phyloP scores from a whole-genome alignment of 2,797 vertebrate genomes.

The Aldrovandia affinis region DNA sequence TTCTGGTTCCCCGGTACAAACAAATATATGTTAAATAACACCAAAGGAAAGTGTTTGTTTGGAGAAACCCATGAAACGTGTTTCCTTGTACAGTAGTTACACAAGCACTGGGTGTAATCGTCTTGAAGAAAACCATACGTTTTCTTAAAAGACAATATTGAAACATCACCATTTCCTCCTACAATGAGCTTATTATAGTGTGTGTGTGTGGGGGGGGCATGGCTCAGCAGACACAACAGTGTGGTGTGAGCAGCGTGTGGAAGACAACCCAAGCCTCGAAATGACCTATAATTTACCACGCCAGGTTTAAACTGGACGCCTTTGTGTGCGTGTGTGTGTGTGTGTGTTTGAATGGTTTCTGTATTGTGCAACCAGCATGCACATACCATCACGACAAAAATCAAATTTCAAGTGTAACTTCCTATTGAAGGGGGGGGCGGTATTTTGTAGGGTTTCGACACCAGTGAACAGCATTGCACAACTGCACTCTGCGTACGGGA shows the following conservation, averaged over 20 bases:
- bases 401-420: too few relatives aligned
- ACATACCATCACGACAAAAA: too few relatives aligned
- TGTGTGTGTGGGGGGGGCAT: not conserved
- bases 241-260: not conserved
- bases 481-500: not conserved
- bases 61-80: not conserved
- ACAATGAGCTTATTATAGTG: not conserved
- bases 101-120: not conserved
- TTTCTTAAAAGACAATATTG: not conserved
- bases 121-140: not conserved
- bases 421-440: too few relatives aligned
- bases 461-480: not conserved
- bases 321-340: not conserved
- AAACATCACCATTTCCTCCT: not conserved
- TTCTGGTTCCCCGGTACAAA: not conserved
- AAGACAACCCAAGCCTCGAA: not conserved
- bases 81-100: not conserved
- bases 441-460: not conserved
- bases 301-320: not conserved
- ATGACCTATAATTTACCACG: not conserved
- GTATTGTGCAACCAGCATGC: too few relatives aligned
- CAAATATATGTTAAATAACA: not conserved
- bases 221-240: not conserved
- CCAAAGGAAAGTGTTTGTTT: not conserved
- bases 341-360: too few relatives aligned